These are phyloP conservation scores for Zele albiditarsus DNA, from an alignment of 2,888 invertebrate genomes.

Conservation along the genomic window DNA sequence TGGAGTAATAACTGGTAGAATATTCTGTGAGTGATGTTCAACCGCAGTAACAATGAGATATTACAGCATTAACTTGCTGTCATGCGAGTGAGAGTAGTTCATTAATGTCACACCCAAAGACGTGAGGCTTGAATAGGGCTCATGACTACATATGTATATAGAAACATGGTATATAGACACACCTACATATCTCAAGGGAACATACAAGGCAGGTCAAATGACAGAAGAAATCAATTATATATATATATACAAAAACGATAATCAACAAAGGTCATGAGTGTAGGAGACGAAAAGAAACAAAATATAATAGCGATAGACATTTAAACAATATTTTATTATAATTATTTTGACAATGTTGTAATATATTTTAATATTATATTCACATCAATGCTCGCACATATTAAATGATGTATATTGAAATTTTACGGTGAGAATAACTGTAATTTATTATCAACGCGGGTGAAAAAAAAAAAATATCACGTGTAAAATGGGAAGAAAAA, in stretches of 20 bases:
- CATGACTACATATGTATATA: neutral
- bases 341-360: neutral
- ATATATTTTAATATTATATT: constrained; percentile 2
- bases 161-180: neutral
- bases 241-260: neutral
- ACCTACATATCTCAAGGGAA: neutral
- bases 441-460: neutral
- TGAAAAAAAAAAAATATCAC: neutral
- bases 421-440: neutral
- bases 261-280: neutral
- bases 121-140: neutral
- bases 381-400: neutral
- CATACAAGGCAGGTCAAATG: neutral
- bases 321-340: too few species aligned
- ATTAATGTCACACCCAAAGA: constrained; percentile 11
- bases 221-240: neutral
- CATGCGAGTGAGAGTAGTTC: constrained; percentile 3
- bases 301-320: too few species aligned
- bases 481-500: neutral
- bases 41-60: neutral
- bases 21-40: neutral
- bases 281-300: neutral
- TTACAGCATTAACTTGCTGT: constrained; percentile 4
- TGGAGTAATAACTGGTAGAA: neutral
- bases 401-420: neutral